A percentile compares a stretch with the other conserved stretches of the same genome.
phyloP scores from a whole-genome alignment of 2,113 vertebrate species.

The Sinosuthora webbiana region DNA sequence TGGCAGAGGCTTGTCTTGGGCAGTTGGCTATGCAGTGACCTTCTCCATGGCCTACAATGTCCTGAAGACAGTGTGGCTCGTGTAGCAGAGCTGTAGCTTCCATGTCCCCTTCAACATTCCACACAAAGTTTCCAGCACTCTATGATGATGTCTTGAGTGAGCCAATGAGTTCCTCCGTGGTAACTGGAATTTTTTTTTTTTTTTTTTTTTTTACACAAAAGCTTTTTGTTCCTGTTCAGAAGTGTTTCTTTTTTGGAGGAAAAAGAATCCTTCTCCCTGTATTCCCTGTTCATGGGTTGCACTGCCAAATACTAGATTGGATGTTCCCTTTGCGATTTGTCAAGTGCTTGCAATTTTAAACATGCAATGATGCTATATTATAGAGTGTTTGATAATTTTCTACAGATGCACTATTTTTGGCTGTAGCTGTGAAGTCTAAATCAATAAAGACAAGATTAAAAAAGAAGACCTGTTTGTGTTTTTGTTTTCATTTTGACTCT shows the following conservation, averaged over 20 bases:
- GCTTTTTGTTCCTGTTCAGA: constrained; percentile 17
- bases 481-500: constrained; percentile 55
- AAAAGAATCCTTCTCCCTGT: neutral
- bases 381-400: constrained; percentile 57
- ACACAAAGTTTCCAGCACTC: neutral
- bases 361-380: constrained; percentile 12
- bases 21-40: constrained; percentile 71
- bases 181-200: neutral
- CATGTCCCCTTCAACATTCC: fast-evolving
- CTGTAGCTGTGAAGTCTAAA: constrained; percentile 62
- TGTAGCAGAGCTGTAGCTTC: neutral
- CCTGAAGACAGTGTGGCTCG: constrained; percentile 49
- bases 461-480: constrained; percentile 15
- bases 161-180: neutral
- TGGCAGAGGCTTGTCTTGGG: constrained; percentile 76
- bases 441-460: constrained; percentile 65
- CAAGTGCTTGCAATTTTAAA: constrained; percentile 46
- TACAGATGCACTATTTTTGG: constrained; percentile 64
- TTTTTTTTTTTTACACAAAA: neutral
- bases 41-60: constrained; percentile 83
- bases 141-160: neutral
- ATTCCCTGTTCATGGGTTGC: neutral
- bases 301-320: constrained; percentile 17
- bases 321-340: constrained; percentile 21
- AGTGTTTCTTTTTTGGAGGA: neutral